Evolutionary conservation across 2,888 invertebrate species (phyloP).

Genomic region (Cylloceria caligata): DNA sequence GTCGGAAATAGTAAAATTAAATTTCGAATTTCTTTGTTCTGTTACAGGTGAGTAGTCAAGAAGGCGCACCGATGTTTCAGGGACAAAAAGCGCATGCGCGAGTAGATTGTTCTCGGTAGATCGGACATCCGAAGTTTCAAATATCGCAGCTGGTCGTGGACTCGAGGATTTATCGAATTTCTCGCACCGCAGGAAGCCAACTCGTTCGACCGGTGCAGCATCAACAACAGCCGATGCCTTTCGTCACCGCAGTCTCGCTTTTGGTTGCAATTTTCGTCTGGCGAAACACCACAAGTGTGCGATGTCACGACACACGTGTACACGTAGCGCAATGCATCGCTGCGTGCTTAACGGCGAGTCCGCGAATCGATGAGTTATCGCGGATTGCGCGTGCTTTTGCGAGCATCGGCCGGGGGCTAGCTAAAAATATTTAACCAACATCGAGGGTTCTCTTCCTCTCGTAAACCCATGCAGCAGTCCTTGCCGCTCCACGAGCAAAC

Average conservation of each 20-base stretch:
- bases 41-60: slow-evolving; percentile 64
- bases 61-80: slow-evolving; percentile 8
- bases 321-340: slow-evolving; percentile 72
- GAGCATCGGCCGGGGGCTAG: slow-evolving; percentile 39
- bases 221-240: neutral
- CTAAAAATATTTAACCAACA: slow-evolving; percentile 58
- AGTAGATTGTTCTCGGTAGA: slow-evolving; percentile 43
- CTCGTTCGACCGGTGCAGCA: slow-evolving; percentile 51
- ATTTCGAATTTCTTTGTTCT: slow-evolving; percentile 41
- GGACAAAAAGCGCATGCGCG: slow-evolving; percentile 10
- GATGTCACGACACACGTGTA: slow-evolving; percentile 59
- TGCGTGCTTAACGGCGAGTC: slow-evolving; percentile 67
- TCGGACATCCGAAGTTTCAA: slow-evolving; percentile 35
- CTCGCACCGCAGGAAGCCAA: slow-evolving; percentile 40
- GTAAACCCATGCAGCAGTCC: slow-evolving; percentile 40
- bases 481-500: slow-evolving; percentile 22
- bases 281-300: slow-evolving; percentile 41
- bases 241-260: slow-evolving; percentile 36
- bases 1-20: slow-evolving; percentile 1
- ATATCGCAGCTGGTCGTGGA: slow-evolving; percentile 48
- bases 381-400: slow-evolving; percentile 58
- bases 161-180: slow-evolving; percentile 64
- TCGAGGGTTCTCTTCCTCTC: slow-evolving; percentile 26
- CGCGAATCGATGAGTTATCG: slow-evolving; percentile 73
- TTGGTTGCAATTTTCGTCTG: slow-evolving; percentile 35